Base-by-base conservation (phyloP, 2,113 vertebrate species). In the Macrotis lagotis region DNA sequence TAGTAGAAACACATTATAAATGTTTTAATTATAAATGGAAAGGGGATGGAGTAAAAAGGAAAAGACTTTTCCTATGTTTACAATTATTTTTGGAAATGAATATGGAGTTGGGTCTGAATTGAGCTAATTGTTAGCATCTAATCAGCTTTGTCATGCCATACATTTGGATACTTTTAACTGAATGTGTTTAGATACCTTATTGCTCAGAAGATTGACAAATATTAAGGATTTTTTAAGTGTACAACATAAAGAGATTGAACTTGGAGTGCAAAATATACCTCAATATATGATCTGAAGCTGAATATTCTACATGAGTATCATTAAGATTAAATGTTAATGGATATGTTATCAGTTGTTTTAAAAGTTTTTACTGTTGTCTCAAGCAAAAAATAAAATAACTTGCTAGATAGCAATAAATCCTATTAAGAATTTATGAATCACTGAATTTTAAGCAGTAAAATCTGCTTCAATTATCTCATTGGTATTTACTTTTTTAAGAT, bases 171-270 rank as follows among this genome's bases (percentile, higher is more conserved):
- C 90, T 97, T 98, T 95, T 96, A 97, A 96, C 92, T 98, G 95
- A 97, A 97, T 94, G 91, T 96, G 94, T 97, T 96, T 96, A 95
- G 94, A 97, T 98, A 98, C 98, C 92, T 98, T 97, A 98, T 37
- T 94, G 90, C 94, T 98, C 91, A 97, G 95, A 91, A 95, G 53
- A 96, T 88, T 96, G 96, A 9, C 88, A 95, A 91, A 93, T 66
- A 92, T 91, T 94, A 97, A 95, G 47, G 90, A 95, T 44, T 95
- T 95, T 93, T 44, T 95, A 52, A 96, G 48, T 0, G 50, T 74
- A 83, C 48, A 59, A 44, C 28, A 50, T 48, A 66, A 50, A 48
- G 92, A 93, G 94, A 95, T 50, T 91, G n/a, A 47, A 74, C 9
- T 44, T 91, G 48, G 12, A 55, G 74, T 93, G 48, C 44, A 44